phyloP scores from a whole-genome alignment of 2,113 vertebrate species.

The Sialia sialis region DNA sequence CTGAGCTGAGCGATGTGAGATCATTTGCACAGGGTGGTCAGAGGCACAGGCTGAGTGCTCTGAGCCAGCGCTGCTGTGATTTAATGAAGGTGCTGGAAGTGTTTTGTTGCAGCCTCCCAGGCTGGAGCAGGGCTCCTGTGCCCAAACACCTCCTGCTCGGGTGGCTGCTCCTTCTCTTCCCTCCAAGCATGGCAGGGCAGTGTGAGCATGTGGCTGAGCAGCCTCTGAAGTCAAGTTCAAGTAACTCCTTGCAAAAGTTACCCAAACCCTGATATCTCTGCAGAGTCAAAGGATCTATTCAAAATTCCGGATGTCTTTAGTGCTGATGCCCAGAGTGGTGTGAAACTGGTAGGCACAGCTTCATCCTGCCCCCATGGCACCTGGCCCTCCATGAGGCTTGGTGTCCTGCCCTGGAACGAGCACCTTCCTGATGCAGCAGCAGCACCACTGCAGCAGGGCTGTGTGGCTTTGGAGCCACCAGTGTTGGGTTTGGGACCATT shows the following conservation, averaged over 20 bases:
- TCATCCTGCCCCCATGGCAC: rapidly evolving
- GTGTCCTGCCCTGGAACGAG: background rate
- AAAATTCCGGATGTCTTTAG: background rate
- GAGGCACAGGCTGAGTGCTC: background rate
- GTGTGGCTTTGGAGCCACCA: background rate
- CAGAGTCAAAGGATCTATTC: background rate
- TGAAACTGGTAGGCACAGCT: background rate
- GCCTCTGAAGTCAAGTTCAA: background rate
- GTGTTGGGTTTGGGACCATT: background rate
- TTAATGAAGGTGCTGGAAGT: background rate
- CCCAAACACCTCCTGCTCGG: background rate
- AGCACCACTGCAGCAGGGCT: background rate
- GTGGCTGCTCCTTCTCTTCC: background rate
- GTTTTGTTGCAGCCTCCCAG: background rate
- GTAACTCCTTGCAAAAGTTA: background rate
- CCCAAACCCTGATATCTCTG: background rate
- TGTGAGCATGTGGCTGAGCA: rapidly evolving
- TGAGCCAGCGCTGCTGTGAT: background rate
- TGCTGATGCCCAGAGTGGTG: background rate
- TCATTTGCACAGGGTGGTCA: background rate
- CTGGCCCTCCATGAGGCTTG: rapidly evolving
- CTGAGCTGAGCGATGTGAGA: background rate
- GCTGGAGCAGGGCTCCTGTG: background rate
- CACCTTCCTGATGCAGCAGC: background rate
- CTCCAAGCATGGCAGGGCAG: rapidly evolving